Conservation (phyloP, 1,140 invertebrate species). For the Meloidogyne chitwoodi region DNA sequence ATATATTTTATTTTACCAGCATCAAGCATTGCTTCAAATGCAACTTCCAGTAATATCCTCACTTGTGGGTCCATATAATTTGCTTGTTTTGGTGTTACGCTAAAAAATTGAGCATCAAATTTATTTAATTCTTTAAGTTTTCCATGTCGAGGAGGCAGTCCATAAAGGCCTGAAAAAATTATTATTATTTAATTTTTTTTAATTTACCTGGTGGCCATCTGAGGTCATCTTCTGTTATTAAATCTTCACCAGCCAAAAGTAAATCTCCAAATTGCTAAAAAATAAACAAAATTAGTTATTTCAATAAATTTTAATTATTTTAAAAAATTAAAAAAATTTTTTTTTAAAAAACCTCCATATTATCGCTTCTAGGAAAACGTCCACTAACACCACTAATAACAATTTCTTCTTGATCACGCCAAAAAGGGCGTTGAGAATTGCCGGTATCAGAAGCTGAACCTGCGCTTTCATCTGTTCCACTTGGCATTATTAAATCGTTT, state of each 20-base stretch:
- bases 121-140: conserved; percentile 80
- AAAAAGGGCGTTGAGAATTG: conserved; percentile 38
- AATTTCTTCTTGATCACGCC: conserved; percentile 69
- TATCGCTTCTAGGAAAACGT: conserved; percentile 79
- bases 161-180: conserved; percentile 68
- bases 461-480: conserved; percentile 52
- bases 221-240: conserved; percentile 79
- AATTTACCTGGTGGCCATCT: conserved; percentile 68
- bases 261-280: conserved; percentile 75
- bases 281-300: neutral
- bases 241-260: conserved; percentile 77
- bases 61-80: conserved; percentile 91
- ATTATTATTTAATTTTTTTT: neutral
- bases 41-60: conserved; percentile 81
- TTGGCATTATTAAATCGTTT: conserved; percentile 19
- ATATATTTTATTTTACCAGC: conserved; percentile 67
- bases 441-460: conserved; percentile 32
- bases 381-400: conserved; percentile 84
- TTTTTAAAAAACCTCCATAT: conserved; percentile 66
- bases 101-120: conserved; percentile 67
- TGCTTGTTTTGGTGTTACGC: conserved; percentile 71
- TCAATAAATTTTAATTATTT: neutral
- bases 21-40: conserved; percentile 89
- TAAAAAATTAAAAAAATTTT: neutral
- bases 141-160: conserved; percentile 77